Conservation (phyloP, 92 coral and sea anemone species). For the Meandrina meandrites region DNA sequence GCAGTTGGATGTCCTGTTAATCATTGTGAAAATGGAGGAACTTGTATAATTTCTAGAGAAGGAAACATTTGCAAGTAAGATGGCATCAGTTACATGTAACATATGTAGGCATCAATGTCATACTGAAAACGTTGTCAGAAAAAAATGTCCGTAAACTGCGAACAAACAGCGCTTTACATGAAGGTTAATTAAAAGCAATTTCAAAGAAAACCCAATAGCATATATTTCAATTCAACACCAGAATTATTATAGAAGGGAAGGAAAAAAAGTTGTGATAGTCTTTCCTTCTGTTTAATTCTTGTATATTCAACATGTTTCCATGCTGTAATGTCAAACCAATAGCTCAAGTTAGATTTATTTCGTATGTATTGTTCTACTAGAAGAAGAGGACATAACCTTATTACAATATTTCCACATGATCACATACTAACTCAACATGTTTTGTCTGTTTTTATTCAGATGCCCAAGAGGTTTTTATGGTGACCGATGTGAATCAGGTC, state of each 20-base stretch:
- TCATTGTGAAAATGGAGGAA: slow-evolving; percentile 61
- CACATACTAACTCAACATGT: too few relatives aligned
- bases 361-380: background rate
- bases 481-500: slow-evolving; percentile 43
- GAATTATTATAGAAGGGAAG: background rate
- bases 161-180: too few relatives aligned
- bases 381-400: background rate
- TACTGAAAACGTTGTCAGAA: background rate
- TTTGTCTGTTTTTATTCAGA: slow-evolving; percentile 15
- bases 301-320: too few relatives aligned
- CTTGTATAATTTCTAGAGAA: slow-evolving; percentile 35
- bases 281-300: too few relatives aligned
- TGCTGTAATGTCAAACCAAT: too few relatives aligned
- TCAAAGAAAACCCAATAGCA: too few relatives aligned
- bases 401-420: background rate
- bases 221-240: too few relatives aligned
- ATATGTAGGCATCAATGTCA: background rate
- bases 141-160: background rate
- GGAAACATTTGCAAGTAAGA: slow-evolving; percentile 56
- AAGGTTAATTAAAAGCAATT: too few relatives aligned
- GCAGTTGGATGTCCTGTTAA: slow-evolving; percentile 60
- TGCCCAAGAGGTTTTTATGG: slow-evolving; percentile 57
- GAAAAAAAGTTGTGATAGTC: background rate
- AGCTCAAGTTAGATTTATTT: background rate
- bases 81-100: too few relatives aligned